Base-by-base conservation (phyloP, 2,888 invertebrate species). In the Prenolepis imparis region DNA sequence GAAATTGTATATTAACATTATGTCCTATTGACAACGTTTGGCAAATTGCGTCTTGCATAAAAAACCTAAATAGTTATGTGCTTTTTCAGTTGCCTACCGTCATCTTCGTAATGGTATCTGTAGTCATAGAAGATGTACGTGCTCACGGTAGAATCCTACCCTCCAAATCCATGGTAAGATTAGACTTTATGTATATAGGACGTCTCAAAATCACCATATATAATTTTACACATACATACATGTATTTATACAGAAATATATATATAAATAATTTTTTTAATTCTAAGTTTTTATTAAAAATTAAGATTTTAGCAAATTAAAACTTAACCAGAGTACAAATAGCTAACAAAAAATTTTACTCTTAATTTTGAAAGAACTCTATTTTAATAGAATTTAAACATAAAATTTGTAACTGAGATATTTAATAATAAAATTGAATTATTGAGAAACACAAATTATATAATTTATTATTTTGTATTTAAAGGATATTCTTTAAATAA, bases 91-190 rank as follows among this genome's bases (percentile, higher is more conserved):
- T 88, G 83, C 74, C 81, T 52, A 73, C 83, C 84, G 87, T 81
- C 88, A 88, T 88, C 86, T 88, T 90, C 83, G 89, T 85, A 88
- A 91, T 86, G 81, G 85, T 86, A 89, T 89, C 87, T 86, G 84
- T 84, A 87, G 86, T 87, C 86, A 84, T 91, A 88, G 83, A 87
- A 88, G 84, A 88, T 84, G 88, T 88, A 91, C 88, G 89, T 91
- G 90, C 66, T 75, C 84, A 36, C 67, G 64, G 39, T 64, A 44
- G 52, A 72, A 80, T 52, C 39, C 36, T 48, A 61, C 63, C 73
- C 64, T 66, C 74, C 55, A n/a, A 61, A 73, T 80, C 59, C 24
- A 61, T 55, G 36, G 44, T 80, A 73, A 80, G 64, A 57, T 73
- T 73, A 32, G 61, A 28, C 59, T 24, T 82, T 64, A 57, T 44